These are phyloP conservation scores for Ceryle rudis DNA, from an alignment of 2,797 vertebrate genomes.

Conservation along the genomic window DNA sequence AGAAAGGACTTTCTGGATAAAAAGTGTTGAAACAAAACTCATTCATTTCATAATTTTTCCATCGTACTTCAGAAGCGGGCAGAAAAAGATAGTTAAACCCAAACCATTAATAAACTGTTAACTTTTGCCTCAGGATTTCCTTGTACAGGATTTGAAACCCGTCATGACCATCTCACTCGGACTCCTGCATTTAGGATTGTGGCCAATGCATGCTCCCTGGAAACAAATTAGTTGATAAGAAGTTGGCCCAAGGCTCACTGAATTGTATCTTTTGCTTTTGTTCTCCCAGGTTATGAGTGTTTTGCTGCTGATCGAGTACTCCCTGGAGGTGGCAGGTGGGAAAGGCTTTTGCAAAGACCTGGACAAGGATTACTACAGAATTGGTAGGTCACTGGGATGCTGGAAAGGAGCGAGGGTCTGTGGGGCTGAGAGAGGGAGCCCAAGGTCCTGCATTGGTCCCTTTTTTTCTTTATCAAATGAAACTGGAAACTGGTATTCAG, in stretches of 20 bases:
- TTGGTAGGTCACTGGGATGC: slow-evolving; percentile 50
- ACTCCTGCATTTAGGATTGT: background rate
- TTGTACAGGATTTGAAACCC: background rate
- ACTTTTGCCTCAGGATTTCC: background rate
- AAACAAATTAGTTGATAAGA: background rate
- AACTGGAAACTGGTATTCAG: background rate
- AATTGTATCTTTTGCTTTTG: background rate
- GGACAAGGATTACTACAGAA: slow-evolving; percentile 63
- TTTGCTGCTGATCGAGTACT: slow-evolving; percentile 74
- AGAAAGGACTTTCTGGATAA: background rate
- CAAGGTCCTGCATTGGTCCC: background rate
- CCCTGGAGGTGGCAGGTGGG: slow-evolving; percentile 70
- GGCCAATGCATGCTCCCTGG: background rate
- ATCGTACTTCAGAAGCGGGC: background rate
- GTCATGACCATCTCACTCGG: background rate
- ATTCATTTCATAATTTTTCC: background rate
- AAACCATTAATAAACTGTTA: background rate
- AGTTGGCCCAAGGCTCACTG: background rate
- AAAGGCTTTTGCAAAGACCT: slow-evolving; percentile 72
- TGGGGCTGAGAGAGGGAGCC: background rate
- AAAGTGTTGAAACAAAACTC: background rate
- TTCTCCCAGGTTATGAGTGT: slow-evolving; percentile 73
- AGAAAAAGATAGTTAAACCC: background rate
- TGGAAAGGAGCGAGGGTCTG: background rate
- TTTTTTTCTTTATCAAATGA: background rate